These are phyloP conservation scores for Cosmopolites sordidus DNA, from an alignment of 2,888 invertebrate genomes.

Conservation along the genomic window DNA sequence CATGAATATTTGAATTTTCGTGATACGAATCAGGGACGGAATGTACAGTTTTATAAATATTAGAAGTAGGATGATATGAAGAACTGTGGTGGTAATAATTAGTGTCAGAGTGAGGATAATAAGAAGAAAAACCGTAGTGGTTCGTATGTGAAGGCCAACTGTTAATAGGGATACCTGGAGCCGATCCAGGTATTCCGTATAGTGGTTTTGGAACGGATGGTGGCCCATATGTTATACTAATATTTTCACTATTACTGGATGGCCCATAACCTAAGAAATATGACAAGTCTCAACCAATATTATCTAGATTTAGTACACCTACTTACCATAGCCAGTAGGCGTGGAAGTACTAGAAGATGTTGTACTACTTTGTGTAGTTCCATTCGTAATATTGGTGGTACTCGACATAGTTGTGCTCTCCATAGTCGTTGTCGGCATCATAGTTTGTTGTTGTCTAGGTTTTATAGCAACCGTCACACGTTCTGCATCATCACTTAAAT, in stretches of 20 bases:
- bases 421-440: neutral
- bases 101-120: no score
- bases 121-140: no score
- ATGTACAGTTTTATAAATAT: no score
- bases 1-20: no score
- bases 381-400: conserved; percentile 12
- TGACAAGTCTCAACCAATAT: neutral
- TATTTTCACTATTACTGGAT: conserved; percentile 43
- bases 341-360: conserved; percentile 34
- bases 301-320: neutral
- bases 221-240: conserved; percentile 46
- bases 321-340: conserved; percentile 30
- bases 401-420: conserved; percentile 2
- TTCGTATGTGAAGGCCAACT: neutral
- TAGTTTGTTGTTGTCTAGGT: conserved; percentile 19
- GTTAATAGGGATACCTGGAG: neutral
- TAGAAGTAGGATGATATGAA: no score
- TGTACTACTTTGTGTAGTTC: conserved; percentile 41
- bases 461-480: conserved; percentile 11
- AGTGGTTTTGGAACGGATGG: conserved; percentile 29
- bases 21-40: no score
- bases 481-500: conserved; percentile 19
- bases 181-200: conserved; percentile 22
- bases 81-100: no score
- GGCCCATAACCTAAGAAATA: conserved; percentile 41